phyloP scores from a whole-genome alignment of 2,888 invertebrate genomes.

The Sacculina carcini region DNA sequence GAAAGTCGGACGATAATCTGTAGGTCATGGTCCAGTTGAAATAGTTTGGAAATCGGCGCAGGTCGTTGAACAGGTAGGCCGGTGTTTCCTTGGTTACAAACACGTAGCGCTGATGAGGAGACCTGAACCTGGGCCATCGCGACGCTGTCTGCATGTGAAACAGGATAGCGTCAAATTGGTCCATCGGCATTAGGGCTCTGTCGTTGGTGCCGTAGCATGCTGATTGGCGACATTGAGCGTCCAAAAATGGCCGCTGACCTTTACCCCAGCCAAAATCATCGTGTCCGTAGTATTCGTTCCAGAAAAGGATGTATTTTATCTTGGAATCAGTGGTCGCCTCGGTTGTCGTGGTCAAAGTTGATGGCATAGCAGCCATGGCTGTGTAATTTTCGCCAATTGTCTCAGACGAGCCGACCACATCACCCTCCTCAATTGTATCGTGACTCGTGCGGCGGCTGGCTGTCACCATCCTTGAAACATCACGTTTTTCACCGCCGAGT shows the following conservation, averaged over 20 bases:
- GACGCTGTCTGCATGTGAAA: constrained; percentile 12
- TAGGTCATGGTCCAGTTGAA: constrained; percentile 16
- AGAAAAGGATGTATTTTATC: constrained; percentile 11
- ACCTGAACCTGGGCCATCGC: neutral
- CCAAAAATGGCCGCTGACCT: constrained; percentile 11
- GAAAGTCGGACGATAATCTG: constrained; percentile 14
- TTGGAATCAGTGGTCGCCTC: neutral
- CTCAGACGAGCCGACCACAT: no score
- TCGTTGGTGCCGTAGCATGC: constrained; percentile 13
- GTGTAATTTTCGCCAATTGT: no score
- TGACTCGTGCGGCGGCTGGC: no score
- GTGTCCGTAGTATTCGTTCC: constrained; percentile 13
- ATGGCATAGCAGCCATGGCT: no score
- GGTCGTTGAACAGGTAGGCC: neutral
- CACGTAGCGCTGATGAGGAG: constrained; percentile 10
- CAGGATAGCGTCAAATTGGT: constrained; percentile 13
- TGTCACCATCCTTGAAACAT: no score
- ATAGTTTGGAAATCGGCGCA: neutral
- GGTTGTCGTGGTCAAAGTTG: neutral
- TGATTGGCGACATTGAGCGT: constrained; percentile 9
- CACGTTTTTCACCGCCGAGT: no score
- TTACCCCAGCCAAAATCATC: constrained; percentile 12
- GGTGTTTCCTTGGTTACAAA: constrained; percentile 11
- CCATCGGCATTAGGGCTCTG: constrained; percentile 6
- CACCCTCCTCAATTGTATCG: no score